Conservation (phyloP, 2,797 vertebrate genomes). For the Emys orbicularis region DNA sequence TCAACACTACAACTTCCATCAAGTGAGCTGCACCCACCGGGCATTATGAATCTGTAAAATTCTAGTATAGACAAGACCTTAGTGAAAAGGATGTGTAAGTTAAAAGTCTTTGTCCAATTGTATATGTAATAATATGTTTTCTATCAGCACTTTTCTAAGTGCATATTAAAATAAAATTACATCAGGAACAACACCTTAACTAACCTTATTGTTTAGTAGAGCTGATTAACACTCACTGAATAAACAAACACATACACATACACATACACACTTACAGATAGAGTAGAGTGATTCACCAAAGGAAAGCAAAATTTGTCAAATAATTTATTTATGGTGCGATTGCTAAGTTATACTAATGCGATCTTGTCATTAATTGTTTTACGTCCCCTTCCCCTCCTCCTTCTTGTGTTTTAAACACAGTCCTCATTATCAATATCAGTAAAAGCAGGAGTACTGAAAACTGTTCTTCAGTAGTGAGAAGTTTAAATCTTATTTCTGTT, state of each 20-base stretch:
- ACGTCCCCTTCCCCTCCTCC: not conserved
- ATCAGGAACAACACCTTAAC: not conserved
- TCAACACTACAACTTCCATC: not conserved
- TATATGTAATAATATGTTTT: not conserved
- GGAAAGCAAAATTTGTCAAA: not conserved
- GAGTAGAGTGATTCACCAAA: not conserved
- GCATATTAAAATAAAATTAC: not conserved
- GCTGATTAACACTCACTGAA: not conserved
- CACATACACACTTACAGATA: not conserved
- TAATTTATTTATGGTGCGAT: not conserved
- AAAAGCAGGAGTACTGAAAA: not conserved
- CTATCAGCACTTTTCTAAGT: not conserved
- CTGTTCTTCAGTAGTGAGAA: not conserved
- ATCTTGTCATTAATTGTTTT: not conserved
- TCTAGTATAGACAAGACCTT: not conserved
- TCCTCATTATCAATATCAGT: not conserved
- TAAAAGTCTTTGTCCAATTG: not conserved
- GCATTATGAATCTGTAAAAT: not conserved
- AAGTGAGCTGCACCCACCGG: not conserved
- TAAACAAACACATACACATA: not conserved
- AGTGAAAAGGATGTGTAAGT: accelerated
- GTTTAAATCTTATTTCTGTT: not conserved
- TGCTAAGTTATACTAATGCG: not conserved
- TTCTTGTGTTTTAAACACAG: not conserved
- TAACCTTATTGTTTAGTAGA: not conserved